Evolutionary conservation across 2,113 vertebrate species (phyloP).

Genomic region (Pithys albifrons): DNA sequence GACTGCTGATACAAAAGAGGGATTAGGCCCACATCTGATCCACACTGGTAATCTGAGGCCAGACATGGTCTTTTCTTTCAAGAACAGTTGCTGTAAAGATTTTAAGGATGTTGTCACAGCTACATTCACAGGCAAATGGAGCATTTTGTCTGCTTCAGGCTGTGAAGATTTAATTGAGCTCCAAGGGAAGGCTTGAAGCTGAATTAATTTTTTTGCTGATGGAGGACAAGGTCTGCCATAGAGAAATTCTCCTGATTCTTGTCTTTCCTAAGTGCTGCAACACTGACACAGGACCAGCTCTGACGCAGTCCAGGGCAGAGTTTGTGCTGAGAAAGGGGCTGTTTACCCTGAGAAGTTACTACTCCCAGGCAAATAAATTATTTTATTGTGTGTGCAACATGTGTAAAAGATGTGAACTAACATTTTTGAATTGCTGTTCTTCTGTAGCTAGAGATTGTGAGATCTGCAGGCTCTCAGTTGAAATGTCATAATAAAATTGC

Average conservation of each 20-base stretch:
- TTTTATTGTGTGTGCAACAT: neutral
- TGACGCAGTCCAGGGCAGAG: neutral
- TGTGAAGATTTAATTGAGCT: slow-evolving; percentile 45
- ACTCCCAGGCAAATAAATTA: neutral
- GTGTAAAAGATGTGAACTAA: neutral
- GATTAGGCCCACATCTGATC: neutral
- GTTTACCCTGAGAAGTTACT: neutral
- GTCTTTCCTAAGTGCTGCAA: neutral
- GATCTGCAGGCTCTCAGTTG: neutral
- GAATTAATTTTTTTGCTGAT: neutral
- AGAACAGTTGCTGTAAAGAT: neutral
- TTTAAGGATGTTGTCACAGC: slow-evolving; percentile 13
- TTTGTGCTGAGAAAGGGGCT: neutral
- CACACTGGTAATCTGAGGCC: neutral
- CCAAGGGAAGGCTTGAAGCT: neutral
- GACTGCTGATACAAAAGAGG: neutral
- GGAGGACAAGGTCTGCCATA: neutral
- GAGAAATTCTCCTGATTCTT: neutral
- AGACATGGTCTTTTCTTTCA: neutral
- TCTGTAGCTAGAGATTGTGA: neutral
- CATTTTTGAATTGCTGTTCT: neutral
- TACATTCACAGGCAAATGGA: neutral
- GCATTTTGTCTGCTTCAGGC: slow-evolving; percentile 14
- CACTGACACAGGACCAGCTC: neutral
- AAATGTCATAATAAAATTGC: neutral